Conservation (phyloP, 1,140 invertebrate species). For the Drosophila miranda region DNA sequence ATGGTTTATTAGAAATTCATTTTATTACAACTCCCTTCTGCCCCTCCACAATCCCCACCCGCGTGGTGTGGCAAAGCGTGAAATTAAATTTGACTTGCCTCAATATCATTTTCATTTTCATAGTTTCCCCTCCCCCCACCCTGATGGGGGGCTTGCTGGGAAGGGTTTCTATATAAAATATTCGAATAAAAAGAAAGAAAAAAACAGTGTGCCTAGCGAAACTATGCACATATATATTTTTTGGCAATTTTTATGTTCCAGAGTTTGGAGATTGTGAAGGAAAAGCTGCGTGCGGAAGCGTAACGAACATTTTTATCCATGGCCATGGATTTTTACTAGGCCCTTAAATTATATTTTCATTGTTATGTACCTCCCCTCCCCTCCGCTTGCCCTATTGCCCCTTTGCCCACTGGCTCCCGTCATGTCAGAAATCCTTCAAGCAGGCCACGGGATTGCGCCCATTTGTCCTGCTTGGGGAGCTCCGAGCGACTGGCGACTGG, state of each 20-base stretch:
- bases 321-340: conserved; percentile 70
- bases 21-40: conserved; percentile 37
- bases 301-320: conserved; percentile 67
- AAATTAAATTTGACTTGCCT: conserved; percentile 79
- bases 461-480: no score
- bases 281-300: conserved; percentile 26
- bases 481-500: no score
- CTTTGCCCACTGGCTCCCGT: no score
- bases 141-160: background rate
- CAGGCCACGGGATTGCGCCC: no score
- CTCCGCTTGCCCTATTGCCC: background rate
- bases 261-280: background rate
- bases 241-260: conserved; percentile 41
- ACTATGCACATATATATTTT: background rate
- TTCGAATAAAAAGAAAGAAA: background rate
- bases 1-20: conserved; percentile 49
- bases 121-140: conserved; percentile 30
- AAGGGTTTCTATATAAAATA: conserved; percentile 22
- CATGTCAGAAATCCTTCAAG: no score
- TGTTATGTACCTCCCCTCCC: conserved; percentile 41
- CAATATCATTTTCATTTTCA: conserved; percentile 61
- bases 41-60: background rate
- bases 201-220: background rate
- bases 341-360: conserved; percentile 77
- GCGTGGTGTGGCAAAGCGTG: conserved; percentile 59